These are phyloP conservation scores for Gobiocypris rarus DNA, from an alignment of 2,113 vertebrate genomes.

Conservation along the genomic window DNA sequence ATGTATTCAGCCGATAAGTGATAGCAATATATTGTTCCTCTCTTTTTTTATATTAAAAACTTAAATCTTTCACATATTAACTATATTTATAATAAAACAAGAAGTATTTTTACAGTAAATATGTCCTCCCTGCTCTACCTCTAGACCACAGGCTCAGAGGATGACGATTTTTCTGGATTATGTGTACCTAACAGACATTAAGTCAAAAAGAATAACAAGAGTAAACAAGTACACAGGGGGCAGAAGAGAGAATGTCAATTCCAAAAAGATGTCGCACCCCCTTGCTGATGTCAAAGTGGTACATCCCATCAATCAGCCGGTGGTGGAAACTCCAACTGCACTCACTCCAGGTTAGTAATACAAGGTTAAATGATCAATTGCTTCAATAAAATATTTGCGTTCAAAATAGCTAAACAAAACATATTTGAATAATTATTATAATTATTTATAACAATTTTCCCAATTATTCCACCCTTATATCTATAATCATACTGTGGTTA, in stretches of 20 bases:
- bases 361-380: neutral
- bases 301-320: conserved; percentile 80
- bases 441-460: neutral
- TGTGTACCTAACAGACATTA: conserved; percentile 82
- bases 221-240: conserved; percentile 84
- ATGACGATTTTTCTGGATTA: conserved; percentile 82
- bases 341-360: conserved; percentile 62
- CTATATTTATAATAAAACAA: neutral
- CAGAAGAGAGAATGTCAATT: conserved; percentile 73
- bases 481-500: neutral
- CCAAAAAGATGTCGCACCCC: conserved; percentile 68
- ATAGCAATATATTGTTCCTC: no score
- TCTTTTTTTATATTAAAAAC: neutral
- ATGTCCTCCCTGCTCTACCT: conserved; percentile 18
- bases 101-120: neutral
- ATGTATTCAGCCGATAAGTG: no score
- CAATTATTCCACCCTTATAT: neutral
- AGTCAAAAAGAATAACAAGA: conserved; percentile 76
- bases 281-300: conserved; percentile 80
- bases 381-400: neutral
- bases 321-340: conserved; percentile 39
- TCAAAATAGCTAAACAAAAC: neutral
- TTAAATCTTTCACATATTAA: neutral
- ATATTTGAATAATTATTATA: neutral
- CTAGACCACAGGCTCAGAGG: conserved; percentile 74